phyloP scores from a whole-genome alignment of 2,888 invertebrate genomes.

The Oscheius myriophilus region DNA sequence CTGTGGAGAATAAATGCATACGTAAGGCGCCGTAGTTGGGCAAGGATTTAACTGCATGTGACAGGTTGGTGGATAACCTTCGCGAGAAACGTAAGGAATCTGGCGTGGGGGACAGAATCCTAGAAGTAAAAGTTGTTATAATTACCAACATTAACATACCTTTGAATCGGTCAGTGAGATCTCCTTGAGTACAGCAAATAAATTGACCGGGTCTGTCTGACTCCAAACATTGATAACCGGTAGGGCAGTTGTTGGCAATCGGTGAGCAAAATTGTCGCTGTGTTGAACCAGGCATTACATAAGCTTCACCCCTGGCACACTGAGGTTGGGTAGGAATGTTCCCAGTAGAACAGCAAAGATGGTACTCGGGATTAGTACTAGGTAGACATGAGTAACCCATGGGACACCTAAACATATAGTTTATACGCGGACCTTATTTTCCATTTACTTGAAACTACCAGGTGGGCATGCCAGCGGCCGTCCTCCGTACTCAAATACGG shows the following conservation, averaged over 20 bases:
- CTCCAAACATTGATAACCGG: conserved; percentile 61
- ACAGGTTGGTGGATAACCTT: conserved; percentile 65
- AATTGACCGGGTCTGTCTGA: conserved; percentile 53
- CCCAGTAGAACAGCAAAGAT: conserved; percentile 64
- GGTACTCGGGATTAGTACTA: conserved; percentile 60
- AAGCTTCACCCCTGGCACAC: conserved; percentile 66
- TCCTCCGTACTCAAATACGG: conserved; percentile 66
- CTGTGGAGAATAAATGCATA: conserved; percentile 69
- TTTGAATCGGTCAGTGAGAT: conserved; percentile 53
- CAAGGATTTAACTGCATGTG: conserved; percentile 69
- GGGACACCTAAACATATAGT: conserved; percentile 39
- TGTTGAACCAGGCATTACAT: conserved; percentile 54
- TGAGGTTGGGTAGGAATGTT: conserved; percentile 49
- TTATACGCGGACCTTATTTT: too few relatives aligned
- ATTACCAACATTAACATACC: conserved; percentile 23
- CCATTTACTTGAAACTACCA: conserved; percentile 54
- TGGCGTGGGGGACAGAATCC: conserved; percentile 69
- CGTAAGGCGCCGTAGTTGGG: conserved; percentile 67
- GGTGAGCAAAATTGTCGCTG: conserved; percentile 57
- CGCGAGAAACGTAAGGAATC: conserved; percentile 63
- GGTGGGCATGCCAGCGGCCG: conserved; percentile 67
- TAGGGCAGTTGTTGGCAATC: conserved; percentile 51
- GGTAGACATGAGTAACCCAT: conserved; percentile 61
- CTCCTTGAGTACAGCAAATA: conserved; percentile 62
- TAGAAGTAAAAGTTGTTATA: conserved; percentile 15